Evolutionary conservation across 2,113 vertebrate species (phyloP).

Genomic region (Andinoacara biseriatus): DNA sequence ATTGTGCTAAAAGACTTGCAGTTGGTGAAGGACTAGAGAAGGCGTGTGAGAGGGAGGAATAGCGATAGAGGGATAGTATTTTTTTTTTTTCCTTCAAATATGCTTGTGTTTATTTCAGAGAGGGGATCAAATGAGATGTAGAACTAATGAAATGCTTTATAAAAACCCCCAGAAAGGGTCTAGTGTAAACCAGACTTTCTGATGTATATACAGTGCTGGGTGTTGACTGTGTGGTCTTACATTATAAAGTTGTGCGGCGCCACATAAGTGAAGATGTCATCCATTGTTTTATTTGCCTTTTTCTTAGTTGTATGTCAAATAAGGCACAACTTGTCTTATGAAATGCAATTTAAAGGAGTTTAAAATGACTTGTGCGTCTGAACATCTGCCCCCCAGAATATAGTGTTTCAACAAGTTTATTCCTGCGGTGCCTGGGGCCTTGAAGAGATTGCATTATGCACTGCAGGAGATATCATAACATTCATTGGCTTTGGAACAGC

Average conservation of each 20-base stretch:
- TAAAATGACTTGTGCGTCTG: conserved; percentile 60
- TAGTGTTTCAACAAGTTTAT: conserved; percentile 67
- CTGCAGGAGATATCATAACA: conserved; percentile 69
- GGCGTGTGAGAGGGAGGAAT: conserved; percentile 33
- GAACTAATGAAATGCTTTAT: conserved; percentile 17
- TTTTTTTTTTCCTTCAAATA: conserved; percentile 7
- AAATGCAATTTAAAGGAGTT: conserved; percentile 56
- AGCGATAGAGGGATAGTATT: not conserved
- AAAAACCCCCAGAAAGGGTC: conserved; percentile 12
- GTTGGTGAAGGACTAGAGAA: conserved; percentile 43
- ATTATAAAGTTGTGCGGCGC: conserved; percentile 1
- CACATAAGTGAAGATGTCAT: conserved; percentile 24
- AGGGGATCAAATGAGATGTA: not conserved
- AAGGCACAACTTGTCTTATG: conserved; percentile 32
- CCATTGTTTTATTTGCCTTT: conserved; percentile 38
- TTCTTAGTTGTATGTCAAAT: conserved; percentile 25
- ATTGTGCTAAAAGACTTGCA: conserved; percentile 59
- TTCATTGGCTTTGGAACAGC: conserved; percentile 69
- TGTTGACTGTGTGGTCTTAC: not conserved
- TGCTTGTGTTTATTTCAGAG: conserved; percentile 24
- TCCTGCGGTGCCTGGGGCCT: conserved; percentile 51
- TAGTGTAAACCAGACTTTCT: conserved; percentile 11
- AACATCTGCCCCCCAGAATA: conserved; percentile 65
- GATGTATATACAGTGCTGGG: conserved; percentile 12
- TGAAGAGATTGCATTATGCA: conserved; percentile 69